These are phyloP conservation scores for Tenebrosternarchus preto DNA, from an alignment of 2,113 vertebrate genomes.

Conservation along the genomic window DNA sequence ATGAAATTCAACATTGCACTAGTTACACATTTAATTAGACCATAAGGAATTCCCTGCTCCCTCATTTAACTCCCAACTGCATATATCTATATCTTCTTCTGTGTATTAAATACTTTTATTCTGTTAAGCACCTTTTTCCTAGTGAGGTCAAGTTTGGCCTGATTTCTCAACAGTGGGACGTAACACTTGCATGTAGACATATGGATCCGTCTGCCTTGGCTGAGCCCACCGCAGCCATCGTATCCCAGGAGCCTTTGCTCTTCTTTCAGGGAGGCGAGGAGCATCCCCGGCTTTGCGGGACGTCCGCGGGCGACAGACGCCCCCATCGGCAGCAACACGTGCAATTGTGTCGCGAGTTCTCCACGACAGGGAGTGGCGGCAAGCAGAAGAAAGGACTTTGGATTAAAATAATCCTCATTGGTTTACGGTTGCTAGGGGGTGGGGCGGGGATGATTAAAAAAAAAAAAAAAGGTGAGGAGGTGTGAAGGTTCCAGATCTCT, in stretches of 20 bases:
- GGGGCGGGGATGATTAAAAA: not conserved
- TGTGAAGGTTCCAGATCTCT: constrained; percentile 17
- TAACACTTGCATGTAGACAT: not conserved
- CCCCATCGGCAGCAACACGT: not conserved
- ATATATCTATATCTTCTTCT: not conserved
- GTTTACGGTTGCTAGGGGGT: not conserved
- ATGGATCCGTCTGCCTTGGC: not conserved
- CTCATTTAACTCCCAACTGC: not conserved
- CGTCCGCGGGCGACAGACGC: not conserved
- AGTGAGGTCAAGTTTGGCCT: not conserved
- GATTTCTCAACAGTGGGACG: not conserved
- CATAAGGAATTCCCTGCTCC: not conserved
- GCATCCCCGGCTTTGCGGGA: not conserved
- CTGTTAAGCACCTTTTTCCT: not conserved
- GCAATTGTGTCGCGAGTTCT: not conserved
- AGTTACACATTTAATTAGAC: not conserved
- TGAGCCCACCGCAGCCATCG: not conserved
- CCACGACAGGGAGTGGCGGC: not conserved
- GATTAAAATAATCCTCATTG: not conserved
- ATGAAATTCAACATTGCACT: not conserved
- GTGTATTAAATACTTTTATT: not conserved
- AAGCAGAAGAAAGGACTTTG: not conserved
- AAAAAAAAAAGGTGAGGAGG: not conserved
- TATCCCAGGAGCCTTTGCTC: not conserved
- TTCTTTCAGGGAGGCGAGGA: not conserved